Base-by-base conservation (phyloP, 2,113 vertebrate species). In the Chaenogobius annularis region DNA sequence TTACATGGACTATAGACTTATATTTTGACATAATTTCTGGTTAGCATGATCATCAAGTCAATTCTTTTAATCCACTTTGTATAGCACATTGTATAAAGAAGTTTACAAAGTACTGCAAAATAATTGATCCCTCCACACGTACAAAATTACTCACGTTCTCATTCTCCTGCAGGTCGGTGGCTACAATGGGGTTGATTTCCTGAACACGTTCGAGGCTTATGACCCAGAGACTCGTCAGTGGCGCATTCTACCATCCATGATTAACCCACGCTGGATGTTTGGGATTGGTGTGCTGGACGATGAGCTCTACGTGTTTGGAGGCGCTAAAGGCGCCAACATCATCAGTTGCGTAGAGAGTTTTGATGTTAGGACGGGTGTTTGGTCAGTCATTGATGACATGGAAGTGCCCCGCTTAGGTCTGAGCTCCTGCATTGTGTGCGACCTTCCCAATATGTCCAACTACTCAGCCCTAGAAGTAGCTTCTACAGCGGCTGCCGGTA, bases 121-220 rank as follows among this genome's bases (percentile, higher is more conserved):
- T 31, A 31, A 31, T 1, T 31, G 26, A 1, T 31, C 26, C 26
- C 26, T 31, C 26, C 26, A 31, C 26, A 31, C 4, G n/a, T n/a
- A n/a, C n/a, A n/a, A n/a, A 31, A 31, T 31, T 1, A 10, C 2
- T 37, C n/a, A n/a, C n/a, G n/a, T n/a, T n/a, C 6, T 7, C 26
- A 31, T 93, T 83, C 94, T 92, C 0, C 89, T 89, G 79, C 81
- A 95, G 95, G 93, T 96, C 87, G 96, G 96, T 0, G 96, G 96
- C 3, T 96, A 93, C 12, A 91, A 94, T 0, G 96, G 95, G 0
- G 84, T 80, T 0, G 83, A 85, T 0, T 93, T 92, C 79, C 84
- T 96, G 40, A 0, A 0, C 3, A 66, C 62, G 19, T 74, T 40
- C 15, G 81, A 86, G 74, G 69, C 66, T 19, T 82, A 92, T 46